Conservation (phyloP, 2,113 vertebrate genomes). For the Catharus minimus region DNA sequence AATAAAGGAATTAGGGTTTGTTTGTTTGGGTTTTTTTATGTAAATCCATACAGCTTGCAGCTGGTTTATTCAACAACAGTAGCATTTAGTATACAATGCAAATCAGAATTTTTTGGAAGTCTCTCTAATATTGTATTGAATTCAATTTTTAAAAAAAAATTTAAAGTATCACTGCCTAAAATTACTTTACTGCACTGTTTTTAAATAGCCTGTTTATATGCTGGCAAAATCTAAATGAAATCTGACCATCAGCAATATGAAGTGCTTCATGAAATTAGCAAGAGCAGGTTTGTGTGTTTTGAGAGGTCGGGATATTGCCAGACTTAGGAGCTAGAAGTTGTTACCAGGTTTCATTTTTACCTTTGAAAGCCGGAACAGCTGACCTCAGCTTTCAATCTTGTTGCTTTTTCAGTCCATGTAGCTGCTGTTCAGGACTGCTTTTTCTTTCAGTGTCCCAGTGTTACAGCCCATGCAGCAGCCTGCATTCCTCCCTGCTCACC, state of each 20-base stretch:
- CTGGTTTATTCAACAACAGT: not conserved
- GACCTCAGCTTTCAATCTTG: not conserved
- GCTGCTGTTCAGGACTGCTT: not conserved
- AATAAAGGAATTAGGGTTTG: not conserved
- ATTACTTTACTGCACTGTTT: not conserved
- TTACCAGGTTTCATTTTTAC: not conserved
- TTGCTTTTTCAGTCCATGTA: not conserved
- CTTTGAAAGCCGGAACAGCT: not conserved
- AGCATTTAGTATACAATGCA: not conserved
- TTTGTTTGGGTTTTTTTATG: not conserved
- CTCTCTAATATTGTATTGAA: not conserved
- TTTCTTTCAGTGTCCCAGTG: not conserved
- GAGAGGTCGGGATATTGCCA: not conserved
- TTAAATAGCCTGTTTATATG: not conserved
- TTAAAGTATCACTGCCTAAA: not conserved
- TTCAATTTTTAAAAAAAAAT: not conserved
- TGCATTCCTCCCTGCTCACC: not conserved
- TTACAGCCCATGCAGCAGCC: not conserved
- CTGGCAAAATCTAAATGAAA: not conserved
- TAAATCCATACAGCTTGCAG: not conserved
- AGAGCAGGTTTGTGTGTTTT: not conserved
- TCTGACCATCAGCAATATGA: not conserved
- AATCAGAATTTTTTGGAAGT: not conserved
- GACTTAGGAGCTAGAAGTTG: not conserved
- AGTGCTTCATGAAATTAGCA: not conserved